Evolutionary conservation across 2,113 vertebrate species (phyloP), one percentile per base, ranked within the genome.

Genomic region (Catharus fuscescens): DNA sequence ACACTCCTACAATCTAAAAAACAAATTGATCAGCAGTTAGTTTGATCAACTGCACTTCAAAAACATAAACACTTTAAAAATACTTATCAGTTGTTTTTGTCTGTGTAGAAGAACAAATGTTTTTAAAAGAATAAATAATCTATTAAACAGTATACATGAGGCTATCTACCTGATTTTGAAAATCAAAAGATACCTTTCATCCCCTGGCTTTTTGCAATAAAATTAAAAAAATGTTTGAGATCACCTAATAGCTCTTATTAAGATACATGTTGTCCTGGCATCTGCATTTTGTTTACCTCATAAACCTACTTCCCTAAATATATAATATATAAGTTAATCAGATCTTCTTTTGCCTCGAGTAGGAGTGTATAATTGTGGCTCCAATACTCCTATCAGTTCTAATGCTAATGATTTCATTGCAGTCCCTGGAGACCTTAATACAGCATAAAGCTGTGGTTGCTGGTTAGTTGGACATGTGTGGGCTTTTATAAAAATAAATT

Each of bases 331-430:
- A 50, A 56, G 34, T 25, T 56, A 47, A 47, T 80, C 59, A 61
- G 53, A n/a, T 73, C 15, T 52, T 28, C 15, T 23, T 89, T 86
- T 94, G 34, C 42, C 29, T 91, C 8, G 18, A 81, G 70, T 50
- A 45, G 71, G 47, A 78, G n/a, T 56, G 48, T 73, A 21, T 88
- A 31, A 90, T 79, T 86, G 89, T 92, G 50, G 32, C 38, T 93
- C n/a, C 28, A 52, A 6, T 73, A 29, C 31, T 83, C 31, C 40
- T 90, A n/a, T n/a, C n/a, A n/a, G n/a, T n/a, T 88, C 48, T 92
- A 42, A 72, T 88, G 87, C 32, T 92, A 78, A 77, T 90, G 66
- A 45, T 87, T 81, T 90, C 40, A 45, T 19, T 88, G 90, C 80
- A 77, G 44, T 92, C 94, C 28, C 85, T 57, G 70, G 65, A 85